phyloP scores from a whole-genome alignment of 2,797 vertebrate genomes.

The Cossypha heuglini region DNA sequence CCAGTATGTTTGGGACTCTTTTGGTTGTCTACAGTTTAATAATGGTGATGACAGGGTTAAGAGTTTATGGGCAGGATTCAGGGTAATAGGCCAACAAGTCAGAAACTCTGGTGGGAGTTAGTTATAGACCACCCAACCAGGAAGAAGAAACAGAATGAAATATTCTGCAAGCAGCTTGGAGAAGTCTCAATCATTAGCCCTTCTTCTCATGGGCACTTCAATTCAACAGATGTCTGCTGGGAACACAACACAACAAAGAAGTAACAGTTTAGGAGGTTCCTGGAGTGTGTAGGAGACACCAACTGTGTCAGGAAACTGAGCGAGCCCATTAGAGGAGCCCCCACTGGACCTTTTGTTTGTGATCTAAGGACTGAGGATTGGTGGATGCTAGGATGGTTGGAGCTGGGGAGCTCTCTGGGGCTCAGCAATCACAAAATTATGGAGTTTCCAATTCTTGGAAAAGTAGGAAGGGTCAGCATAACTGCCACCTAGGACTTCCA shows the following conservation, averaged over 20 bases:
- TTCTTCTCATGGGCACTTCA: neutral
- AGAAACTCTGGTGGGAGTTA: neutral
- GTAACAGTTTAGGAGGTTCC: neutral
- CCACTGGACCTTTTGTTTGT: neutral
- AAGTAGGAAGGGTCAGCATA: neutral
- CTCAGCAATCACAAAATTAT: neutral
- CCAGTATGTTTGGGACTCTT: neutral
- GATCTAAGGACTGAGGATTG: neutral
- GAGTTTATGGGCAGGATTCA: neutral
- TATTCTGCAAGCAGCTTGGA: neutral
- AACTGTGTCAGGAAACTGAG: neutral
- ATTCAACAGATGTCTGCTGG: neutral
- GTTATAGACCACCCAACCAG: neutral
- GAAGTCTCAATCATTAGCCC: neutral
- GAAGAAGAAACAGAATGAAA: neutral
- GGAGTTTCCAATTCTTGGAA: neutral
- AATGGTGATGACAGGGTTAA: neutral
- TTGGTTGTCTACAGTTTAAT: neutral
- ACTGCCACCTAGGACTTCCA: neutral
- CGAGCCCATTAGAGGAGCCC: fast-evolving
- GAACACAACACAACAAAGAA: neutral
- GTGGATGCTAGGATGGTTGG: too few relatives aligned
- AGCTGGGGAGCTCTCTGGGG: neutral
- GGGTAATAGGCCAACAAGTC: neutral
- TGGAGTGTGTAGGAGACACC: neutral